These are phyloP conservation scores for Hirtodrosophila trivittata DNA, from an alignment of 2,888 invertebrate genomes.

Conservation along the genomic window DNA sequence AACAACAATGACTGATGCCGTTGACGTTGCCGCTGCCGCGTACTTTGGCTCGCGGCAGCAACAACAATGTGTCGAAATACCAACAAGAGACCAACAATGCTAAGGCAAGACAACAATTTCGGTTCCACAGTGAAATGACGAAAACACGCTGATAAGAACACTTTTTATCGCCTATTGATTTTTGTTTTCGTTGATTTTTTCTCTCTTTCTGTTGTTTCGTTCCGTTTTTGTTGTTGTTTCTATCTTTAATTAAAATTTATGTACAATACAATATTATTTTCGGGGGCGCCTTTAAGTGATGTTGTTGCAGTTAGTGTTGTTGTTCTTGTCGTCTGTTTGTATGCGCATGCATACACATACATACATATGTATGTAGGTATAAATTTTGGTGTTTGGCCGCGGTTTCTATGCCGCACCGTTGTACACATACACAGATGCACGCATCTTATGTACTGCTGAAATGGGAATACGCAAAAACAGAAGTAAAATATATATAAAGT, in stretches of 20 bases:
- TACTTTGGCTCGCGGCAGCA: conserved; percentile 57
- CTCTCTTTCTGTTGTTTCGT: conserved; percentile 8
- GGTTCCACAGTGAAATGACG: conserved; percentile 55
- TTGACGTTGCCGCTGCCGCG: conserved; percentile 59
- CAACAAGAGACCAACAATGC: conserved; percentile 39
- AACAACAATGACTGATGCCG: conserved; percentile 40
- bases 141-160: conserved; percentile 69
- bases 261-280: conserved; percentile 64
- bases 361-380: conserved; percentile 25
- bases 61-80: conserved; percentile 52
- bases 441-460: conserved; percentile 66
- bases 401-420: conserved; percentile 69
- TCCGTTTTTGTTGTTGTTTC: conserved; percentile 29
- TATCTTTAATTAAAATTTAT: conserved; percentile 70
- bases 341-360: conserved; percentile 20
- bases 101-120: conserved; percentile 38
- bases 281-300: conserved; percentile 49
- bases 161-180: conserved; percentile 74
- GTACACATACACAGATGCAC: conserved; percentile 53
- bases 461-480: conserved; percentile 41
- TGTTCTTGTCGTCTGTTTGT: conserved; percentile 29
- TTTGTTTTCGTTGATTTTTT: conserved; percentile 45
- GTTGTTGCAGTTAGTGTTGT: conserved; percentile 22
- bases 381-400: conserved; percentile 57
- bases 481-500: conserved; percentile 22